Conservation (phyloP, 2,888 invertebrate species). For the Neria commutata region DNA sequence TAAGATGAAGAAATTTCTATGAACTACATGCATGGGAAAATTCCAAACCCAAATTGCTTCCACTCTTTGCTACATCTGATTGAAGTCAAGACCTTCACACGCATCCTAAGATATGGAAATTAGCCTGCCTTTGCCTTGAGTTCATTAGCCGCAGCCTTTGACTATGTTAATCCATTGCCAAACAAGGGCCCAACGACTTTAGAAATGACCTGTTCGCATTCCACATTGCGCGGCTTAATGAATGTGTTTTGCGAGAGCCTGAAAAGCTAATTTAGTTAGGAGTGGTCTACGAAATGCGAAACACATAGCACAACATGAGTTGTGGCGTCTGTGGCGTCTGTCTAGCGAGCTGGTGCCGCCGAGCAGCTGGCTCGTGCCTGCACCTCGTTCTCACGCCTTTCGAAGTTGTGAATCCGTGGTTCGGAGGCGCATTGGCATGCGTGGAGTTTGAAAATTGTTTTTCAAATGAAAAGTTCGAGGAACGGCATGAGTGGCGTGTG, state of each 20-base stretch:
- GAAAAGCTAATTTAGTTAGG: conserved; percentile 28
- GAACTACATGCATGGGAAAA: too few species aligned
- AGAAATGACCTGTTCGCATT: conserved; percentile 16
- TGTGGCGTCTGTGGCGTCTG: neutral
- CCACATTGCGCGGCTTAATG: conserved; percentile 30
- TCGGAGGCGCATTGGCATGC: conserved; percentile 5
- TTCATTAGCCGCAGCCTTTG: too few species aligned
- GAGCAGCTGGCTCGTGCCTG: conserved; percentile 37
- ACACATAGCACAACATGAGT: neutral
- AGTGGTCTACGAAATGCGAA: conserved; percentile 19
- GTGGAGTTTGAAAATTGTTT: too few species aligned
- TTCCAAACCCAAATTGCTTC: neutral
- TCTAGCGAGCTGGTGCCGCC: neutral
- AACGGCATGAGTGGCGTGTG: neutral
- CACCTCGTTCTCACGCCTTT: conserved; percentile 48
- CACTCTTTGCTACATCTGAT: neutral
- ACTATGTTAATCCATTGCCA: too few species aligned
- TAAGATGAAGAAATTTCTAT: too few species aligned
- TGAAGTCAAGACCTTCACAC: neutral
- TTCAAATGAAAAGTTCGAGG: conserved; percentile 9
- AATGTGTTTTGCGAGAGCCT: conserved; percentile 23
- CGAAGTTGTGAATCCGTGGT: too few species aligned
- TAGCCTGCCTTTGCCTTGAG: neutral
- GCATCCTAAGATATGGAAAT: neutral
- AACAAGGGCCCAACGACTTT: neutral